Conservation (phyloP, 2,888 invertebrate species). For the Neuroscelio doddi region DNA sequence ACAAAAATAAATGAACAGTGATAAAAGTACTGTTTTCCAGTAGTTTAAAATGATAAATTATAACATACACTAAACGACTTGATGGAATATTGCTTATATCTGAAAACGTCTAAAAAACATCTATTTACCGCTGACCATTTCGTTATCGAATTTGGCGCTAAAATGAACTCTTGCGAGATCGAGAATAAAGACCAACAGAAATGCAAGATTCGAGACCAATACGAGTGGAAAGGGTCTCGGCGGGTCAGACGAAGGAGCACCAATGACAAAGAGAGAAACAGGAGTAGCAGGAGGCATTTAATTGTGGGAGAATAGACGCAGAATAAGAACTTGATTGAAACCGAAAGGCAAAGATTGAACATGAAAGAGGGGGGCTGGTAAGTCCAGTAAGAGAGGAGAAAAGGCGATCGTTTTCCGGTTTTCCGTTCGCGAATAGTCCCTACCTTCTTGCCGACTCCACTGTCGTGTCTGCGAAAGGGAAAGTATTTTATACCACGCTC, state of each 20-base stretch:
- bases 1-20: no score
- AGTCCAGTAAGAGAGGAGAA: slow-evolving; percentile 49
- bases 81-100: slow-evolving; percentile 39
- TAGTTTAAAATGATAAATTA: no score
- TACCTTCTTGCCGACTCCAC: slow-evolving; percentile 43
- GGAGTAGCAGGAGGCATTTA: slow-evolving; percentile 20
- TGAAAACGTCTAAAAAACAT: slow-evolving; percentile 39
- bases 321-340: slow-evolving; percentile 35
- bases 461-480: slow-evolving; percentile 65
- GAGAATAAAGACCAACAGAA: slow-evolving; percentile 16
- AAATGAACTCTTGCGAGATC: slow-evolving; percentile 38
- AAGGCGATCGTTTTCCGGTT: slow-evolving; percentile 66
- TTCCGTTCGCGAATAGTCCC: slow-evolving; percentile 58
- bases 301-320: slow-evolving; percentile 38
- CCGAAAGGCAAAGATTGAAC: slow-evolving; percentile 36
- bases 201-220: slow-evolving; percentile 7
- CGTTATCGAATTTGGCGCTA: slow-evolving; percentile 32
- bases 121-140: slow-evolving; percentile 32
- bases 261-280: slow-evolving; percentile 16
- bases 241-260: slow-evolving; percentile 29
- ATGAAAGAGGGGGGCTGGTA: slow-evolving; percentile 31
- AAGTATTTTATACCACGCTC: slow-evolving; percentile 72
- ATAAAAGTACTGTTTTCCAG: no score
- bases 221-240: slow-evolving; percentile 17
- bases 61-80: no score